Evolutionary conservation across 2,113 vertebrate genomes (phyloP).

Genomic region (Nerophis ophidion): DNA sequence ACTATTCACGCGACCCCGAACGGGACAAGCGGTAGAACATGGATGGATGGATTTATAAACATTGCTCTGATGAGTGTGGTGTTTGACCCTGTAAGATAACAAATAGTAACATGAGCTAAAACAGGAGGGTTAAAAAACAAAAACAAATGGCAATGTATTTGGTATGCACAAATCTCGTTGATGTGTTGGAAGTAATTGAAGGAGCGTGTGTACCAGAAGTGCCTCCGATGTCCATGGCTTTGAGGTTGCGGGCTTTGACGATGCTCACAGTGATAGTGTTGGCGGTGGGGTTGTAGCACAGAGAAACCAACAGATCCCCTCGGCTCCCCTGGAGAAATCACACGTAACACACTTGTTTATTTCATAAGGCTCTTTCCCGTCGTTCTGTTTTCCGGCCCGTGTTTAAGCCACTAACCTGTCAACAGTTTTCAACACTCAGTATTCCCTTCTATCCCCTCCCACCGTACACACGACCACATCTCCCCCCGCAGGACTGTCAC

Average conservation of each 20-base stretch:
- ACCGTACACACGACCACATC: slow-evolving; percentile 42
- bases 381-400: slow-evolving; percentile 25
- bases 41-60: no score
- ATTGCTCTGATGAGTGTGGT: no score
- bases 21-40: no score
- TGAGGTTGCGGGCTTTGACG: slow-evolving; percentile 98
- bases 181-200: slow-evolving; percentile 20
- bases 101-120: neutral
- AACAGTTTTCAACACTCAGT: slow-evolving; percentile 48
- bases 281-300: slow-evolving; percentile 97
- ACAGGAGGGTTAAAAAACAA: neutral
- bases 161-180: neutral
- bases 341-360: slow-evolving; percentile 23
- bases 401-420: slow-evolving; percentile 48
- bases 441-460: slow-evolving; percentile 38
- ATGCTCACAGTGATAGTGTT: slow-evolving; percentile 98
- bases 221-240: slow-evolving; percentile 99
- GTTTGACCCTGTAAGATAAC: neutral
- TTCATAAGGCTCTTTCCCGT: slow-evolving; percentile 4
- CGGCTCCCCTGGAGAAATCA: slow-evolving; percentile 83
- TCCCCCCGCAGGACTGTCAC: slow-evolving; percentile 41
- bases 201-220: slow-evolving; percentile 81
- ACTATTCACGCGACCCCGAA: no score
- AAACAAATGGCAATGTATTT: neutral
- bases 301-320: slow-evolving; percentile 92